These are phyloP conservation scores for Isotomurus palustris DNA, from an alignment of 2,888 invertebrate genomes.

Conservation along the genomic window DNA sequence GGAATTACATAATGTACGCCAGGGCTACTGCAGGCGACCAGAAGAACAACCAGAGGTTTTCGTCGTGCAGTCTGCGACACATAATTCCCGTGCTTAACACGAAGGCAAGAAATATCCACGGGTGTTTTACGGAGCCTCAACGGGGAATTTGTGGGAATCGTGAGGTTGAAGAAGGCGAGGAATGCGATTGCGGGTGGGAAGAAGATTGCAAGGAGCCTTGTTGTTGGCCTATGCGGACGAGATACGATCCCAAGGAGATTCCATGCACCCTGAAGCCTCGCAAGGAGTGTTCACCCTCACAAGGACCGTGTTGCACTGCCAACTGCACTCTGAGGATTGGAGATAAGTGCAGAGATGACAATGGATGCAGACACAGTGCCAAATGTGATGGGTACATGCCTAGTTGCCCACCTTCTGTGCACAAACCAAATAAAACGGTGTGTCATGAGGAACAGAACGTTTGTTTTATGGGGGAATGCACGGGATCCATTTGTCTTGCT, in stretches of 20 bases:
- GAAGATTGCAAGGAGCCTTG: constrained; percentile 90
- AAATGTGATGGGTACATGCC: constrained; percentile 86
- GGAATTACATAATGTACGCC: constrained; percentile 99
- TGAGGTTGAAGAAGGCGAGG: constrained; percentile 90
- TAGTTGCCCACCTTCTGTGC: constrained; percentile 84
- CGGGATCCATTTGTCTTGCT: constrained; percentile 94
- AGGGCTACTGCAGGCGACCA: constrained; percentile 97
- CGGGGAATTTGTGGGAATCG: constrained; percentile 96
- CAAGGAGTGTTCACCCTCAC: constrained; percentile 71
- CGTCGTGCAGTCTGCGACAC: constrained; percentile 84
- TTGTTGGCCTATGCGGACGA: constrained; percentile 63
- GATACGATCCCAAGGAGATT: constrained; percentile 54
- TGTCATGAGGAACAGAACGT: constrained; percentile 94
- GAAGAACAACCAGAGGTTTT: constrained; percentile 96
- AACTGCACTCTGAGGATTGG: constrained; percentile 79
- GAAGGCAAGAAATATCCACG: constrained; percentile 82
- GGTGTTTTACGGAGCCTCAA: constrained; percentile 91
- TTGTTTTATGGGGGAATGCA: constrained; percentile 95
- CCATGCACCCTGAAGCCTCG: constrained; percentile 65
- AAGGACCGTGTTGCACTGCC: constrained; percentile 93
- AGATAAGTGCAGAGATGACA: constrained; percentile 84
- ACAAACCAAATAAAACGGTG: constrained; percentile 88
- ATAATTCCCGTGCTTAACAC: constrained; percentile 88
- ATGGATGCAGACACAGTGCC: constrained; percentile 87
- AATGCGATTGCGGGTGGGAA: constrained; percentile 99